Evolutionary conservation across 2,113 vertebrate genomes (phyloP), one percentile per base, ranked within the genome.

Genomic region (Lates calcarifer): DNA sequence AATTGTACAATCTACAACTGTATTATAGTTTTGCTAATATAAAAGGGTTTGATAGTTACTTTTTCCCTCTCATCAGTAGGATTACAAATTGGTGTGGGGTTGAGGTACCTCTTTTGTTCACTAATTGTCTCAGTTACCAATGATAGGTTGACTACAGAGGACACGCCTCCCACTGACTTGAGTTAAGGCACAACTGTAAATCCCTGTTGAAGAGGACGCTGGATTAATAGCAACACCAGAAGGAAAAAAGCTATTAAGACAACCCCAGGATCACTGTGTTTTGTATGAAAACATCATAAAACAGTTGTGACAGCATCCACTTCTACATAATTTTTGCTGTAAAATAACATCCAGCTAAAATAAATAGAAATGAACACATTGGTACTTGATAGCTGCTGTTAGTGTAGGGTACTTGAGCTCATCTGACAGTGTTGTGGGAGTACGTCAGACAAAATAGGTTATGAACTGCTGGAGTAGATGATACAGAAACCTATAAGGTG

Each of bases 331-430:
- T 56, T 15, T 20, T 58, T 45, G 12, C 5, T 53, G 12, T 55
- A 22, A 53, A 37, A 67, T 45, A 43, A 56, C 20, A 56, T 6
- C 14, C 6, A 35, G 1, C 17, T 8, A 14, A 39, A 11, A 43
- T 51, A 64, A 7, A 77, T 71, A 63, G 7, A 39, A 18, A 41
- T 51, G 5, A 66, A 77, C 28, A 51, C 31, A 17, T 11, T 41
- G 11, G 26, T 53, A 55, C 17, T 35, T 43, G 35, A 55, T 0
- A 7, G 37, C 14, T 62, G 9, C 22, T 41, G 15, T 56, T 24
- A 37, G 18, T 18, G 12, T 56, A 10, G 28, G 3, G 12, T 20
- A 22, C 67, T 31, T 58, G 5, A 35, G 35, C 6, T 53, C n/a
- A 67, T 53, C 9, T 56, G 62, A 24, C 15, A 33, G 31, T 15